Conservation (phyloP, 2,113 vertebrate species). For the Microtus oregoni region DNA sequence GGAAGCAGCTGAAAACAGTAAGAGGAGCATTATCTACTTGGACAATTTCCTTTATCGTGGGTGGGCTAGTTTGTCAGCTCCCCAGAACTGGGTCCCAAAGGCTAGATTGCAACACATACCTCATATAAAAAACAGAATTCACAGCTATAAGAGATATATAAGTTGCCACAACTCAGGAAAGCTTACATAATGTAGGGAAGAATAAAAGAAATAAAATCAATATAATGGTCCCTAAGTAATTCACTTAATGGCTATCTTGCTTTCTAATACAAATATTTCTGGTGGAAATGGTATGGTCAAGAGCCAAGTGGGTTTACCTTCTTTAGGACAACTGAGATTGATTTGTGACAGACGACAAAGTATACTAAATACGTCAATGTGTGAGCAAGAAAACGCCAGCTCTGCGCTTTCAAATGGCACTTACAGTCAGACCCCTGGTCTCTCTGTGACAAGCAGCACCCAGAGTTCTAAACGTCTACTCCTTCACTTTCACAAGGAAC, state of each 20-base stretch:
- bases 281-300: constrained; percentile 64
- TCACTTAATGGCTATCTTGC: constrained; percentile 36
- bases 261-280: constrained; percentile 65
- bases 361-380: fast-evolving
- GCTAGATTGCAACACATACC: constrained; percentile 9
- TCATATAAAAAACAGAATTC: constrained; percentile 69
- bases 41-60: background rate
- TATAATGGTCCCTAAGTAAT: constrained; percentile 66
- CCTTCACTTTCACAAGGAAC: background rate
- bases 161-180: background rate
- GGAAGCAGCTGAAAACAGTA: constrained; percentile 67
- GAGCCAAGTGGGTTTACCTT: background rate
- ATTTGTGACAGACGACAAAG: background rate
- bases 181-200: constrained; percentile 25
- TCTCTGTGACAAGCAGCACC: fast-evolving
- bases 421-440: background rate
- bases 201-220: constrained; percentile 50
- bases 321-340: background rate
- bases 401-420: fast-evolving
- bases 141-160: constrained; percentile 61
- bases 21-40: background rate
- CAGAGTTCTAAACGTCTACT: background rate
- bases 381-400: fast-evolving
- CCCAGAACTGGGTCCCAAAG: constrained; percentile 37
- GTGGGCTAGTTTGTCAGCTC: constrained; percentile 50